Evolutionary conservation across 2,797 vertebrate species (phyloP).

Genomic region (Hybognathus amarus): DNA sequence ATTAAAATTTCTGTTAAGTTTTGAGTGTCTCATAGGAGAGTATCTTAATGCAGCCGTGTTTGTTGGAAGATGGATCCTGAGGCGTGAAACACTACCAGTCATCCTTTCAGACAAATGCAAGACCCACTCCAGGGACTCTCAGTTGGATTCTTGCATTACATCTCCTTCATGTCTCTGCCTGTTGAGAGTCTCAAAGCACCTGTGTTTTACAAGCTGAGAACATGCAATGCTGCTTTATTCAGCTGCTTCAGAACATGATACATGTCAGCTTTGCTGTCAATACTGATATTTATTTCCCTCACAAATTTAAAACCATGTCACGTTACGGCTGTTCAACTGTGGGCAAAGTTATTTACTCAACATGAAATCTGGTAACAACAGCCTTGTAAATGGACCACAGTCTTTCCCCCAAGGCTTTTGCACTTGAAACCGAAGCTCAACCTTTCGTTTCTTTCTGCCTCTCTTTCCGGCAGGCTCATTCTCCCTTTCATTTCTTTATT

Average conservation of each 20-base stretch:
- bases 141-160: conserved; percentile 38
- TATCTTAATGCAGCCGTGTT: conserved; percentile 14
- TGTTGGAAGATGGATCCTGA: conserved; percentile 34
- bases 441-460: not conserved
- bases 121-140: conserved; percentile 41
- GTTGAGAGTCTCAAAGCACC: conserved; percentile 20
- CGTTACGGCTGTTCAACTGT: not conserved
- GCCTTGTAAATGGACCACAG: conserved; percentile 45
- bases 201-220: conserved; percentile 43
- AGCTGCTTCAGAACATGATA: conserved; percentile 19
- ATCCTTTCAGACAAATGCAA: conserved; percentile 36
- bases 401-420: conserved; percentile 37
- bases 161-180: conserved; percentile 22
- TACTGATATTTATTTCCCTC: conserved; percentile 11
- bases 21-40: not conserved
- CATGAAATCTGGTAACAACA: conserved; percentile 40
- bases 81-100: conserved; percentile 43
- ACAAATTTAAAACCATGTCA: not conserved
- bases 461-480: conserved; percentile 15
- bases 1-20: not conserved
- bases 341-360: conserved; percentile 40
- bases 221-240: conserved; percentile 25
- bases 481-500: conserved; percentile 55
- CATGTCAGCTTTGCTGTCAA: conserved; percentile 16
- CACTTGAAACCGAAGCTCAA: conserved; percentile 49